Evolutionary conservation across 2,888 invertebrate genomes (phyloP).

Genomic region (Listrodromus nycthemerus): DNA sequence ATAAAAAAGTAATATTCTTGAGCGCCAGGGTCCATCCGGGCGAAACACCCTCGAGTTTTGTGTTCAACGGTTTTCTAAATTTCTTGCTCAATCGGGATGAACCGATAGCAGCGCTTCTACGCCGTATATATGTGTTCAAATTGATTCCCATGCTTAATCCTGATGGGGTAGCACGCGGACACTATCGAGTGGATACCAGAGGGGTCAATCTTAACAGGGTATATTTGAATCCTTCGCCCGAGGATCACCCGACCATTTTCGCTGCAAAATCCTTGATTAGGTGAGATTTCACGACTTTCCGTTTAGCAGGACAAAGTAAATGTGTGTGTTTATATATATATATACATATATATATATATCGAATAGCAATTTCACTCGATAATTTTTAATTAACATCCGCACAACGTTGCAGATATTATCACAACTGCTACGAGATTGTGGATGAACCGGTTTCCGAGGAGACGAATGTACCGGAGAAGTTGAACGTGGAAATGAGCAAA

Average conservation of each 20-base stretch:
- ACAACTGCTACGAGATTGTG: slow-evolving; percentile 88
- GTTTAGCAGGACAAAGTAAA: background rate
- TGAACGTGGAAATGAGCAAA: slow-evolving; percentile 69
- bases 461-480: slow-evolving; percentile 53
- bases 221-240: slow-evolving; percentile 91
- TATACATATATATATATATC: background rate
- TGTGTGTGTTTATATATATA: too few relatives aligned
- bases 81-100: slow-evolving; percentile 91
- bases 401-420: slow-evolving; percentile 87
- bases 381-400: background rate
- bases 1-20: slow-evolving; percentile 94
- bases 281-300: slow-evolving; percentile 83
- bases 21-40: slow-evolving; percentile 97
- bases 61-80: slow-evolving; percentile 94
- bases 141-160: slow-evolving; percentile 96
- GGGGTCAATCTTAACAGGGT: slow-evolving; percentile 96
- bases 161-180: slow-evolving; percentile 94
- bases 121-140: slow-evolving; percentile 94
- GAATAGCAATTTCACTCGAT: background rate
- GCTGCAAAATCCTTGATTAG: slow-evolving; percentile 92
- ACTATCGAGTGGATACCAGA: slow-evolving; percentile 93
- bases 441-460: slow-evolving; percentile 81
- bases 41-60: slow-evolving; percentile 96
- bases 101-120: slow-evolving; percentile 89
- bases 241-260: slow-evolving; percentile 93